These are phyloP conservation scores for Pandion haliaetus DNA, from an alignment of 2,113 vertebrate species.

Conservation along the genomic window DNA sequence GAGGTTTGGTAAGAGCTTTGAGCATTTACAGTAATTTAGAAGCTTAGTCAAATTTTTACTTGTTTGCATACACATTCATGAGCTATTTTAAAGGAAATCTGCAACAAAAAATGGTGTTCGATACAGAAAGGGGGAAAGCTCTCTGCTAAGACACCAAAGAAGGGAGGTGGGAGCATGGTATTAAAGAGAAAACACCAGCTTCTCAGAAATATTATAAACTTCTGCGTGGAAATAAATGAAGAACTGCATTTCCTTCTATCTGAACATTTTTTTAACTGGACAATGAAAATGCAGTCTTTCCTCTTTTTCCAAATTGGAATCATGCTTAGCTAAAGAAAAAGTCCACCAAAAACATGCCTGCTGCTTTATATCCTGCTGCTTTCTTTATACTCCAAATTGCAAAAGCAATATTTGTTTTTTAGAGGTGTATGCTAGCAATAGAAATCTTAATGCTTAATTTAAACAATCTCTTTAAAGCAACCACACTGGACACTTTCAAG, in stretches of 20 bases:
- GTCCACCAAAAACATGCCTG: neutral
- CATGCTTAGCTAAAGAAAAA: neutral
- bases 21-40: neutral
- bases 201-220: neutral
- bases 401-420: neutral
- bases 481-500: neutral
- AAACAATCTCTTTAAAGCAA: neutral
- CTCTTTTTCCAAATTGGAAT: neutral
- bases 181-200: neutral
- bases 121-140: neutral
- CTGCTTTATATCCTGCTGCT: neutral
- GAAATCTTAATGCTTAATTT: neutral
- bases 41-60: neutral
- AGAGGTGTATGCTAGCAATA: neutral
- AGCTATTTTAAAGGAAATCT: neutral
- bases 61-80: neutral
- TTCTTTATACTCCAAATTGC: neutral
- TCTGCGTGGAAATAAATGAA: neutral
- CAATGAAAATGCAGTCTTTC: neutral
- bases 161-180: neutral
- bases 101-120: neutral
- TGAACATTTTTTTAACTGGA: neutral
- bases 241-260: neutral
- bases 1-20: neutral
- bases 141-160: neutral